Base-by-base conservation (phyloP, 1,140 invertebrate species). In the Papilio glaucus region DNA sequence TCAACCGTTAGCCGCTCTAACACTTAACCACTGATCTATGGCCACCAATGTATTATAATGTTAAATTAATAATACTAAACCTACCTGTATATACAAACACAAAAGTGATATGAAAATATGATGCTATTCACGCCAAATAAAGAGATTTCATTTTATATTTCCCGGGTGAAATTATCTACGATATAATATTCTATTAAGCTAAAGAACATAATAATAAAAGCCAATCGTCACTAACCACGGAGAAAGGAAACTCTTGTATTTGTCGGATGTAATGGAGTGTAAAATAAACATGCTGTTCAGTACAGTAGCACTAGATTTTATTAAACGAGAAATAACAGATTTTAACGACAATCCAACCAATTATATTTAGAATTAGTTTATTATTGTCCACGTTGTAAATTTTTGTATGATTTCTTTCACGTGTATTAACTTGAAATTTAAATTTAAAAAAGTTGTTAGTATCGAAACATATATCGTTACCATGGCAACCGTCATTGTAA, bases 241-340 rank as follows among this genome's bases (percentile, higher is more conserved):
- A 45, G 65, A 42, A 68, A 68, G 65, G 65, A 68, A 68, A 45
- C 65, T 45, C 65, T 33, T 65, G 65, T 42, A 65, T 21, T 41
- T 45, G 63, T 68, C 39, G 18, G 41, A 68, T 45, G 39, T 45
- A 68, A 68, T 45, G 39, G 39, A 24, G 24, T 68, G 65, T 68
- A 45, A 68, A 68, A 68, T 68, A 68, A 68, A 68, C 65, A 67
- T 24, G 24, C 5, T 68, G 65, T 39, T 45, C 21, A 24, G 13
- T 68, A 39, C 29, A 33, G 29, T 33, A 33, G 2, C 29, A 33
- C 29, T 33, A 33, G 29, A 33, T 2, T 33, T 2, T n/a, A 61
- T n/a, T 26, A 13, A 61, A 39, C 21, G 39, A 45, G 37, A 39
- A 26, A 42, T 68, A 49, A 12, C 41, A 68, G 9, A 68, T 68